A percentile compares a stretch with the other conserved stretches of the same genome.
These are phyloP conservation scores for Andrena minutula DNA, from an alignment of 2,888 invertebrate species.

Conservation along the genomic window DNA sequence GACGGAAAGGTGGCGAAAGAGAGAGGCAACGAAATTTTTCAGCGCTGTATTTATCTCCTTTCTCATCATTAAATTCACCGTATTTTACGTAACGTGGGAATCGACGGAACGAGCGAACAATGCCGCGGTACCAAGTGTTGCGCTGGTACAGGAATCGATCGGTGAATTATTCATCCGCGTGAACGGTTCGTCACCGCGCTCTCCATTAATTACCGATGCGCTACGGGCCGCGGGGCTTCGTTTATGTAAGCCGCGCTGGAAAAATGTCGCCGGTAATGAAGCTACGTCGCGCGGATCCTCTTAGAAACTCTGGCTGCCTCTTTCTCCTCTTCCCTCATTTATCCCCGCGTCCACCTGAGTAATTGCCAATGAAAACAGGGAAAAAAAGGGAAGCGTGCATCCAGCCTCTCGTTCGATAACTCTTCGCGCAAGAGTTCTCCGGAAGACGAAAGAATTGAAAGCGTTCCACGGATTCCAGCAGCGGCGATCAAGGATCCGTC, in stretches of 20 bases:
- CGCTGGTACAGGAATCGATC: constrained; percentile 59
- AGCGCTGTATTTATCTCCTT: constrained; percentile 55
- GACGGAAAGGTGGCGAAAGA: neutral
- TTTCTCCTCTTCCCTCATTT: too few relatives aligned
- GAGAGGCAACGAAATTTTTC: constrained; percentile 44
- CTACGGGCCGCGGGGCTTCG: constrained; percentile 12
- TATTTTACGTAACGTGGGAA: constrained; percentile 66
- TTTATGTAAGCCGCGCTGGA: constrained; percentile 33
- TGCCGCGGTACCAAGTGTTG: constrained; percentile 53
- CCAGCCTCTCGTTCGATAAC: constrained; percentile 9
- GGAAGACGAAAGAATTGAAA: neutral
- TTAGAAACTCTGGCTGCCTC: neutral
- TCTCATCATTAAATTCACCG: constrained; percentile 64
- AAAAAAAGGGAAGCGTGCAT: too few relatives aligned
- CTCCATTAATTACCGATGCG: constrained; percentile 62
- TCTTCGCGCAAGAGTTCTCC: neutral
- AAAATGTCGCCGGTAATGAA: constrained; percentile 32
- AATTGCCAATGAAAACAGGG: too few relatives aligned
- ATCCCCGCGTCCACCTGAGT: too few relatives aligned
- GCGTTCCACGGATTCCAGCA: constrained; percentile 7
- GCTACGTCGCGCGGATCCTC: constrained; percentile 6
- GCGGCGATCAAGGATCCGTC: constrained; percentile 8
- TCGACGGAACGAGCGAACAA: constrained; percentile 51
- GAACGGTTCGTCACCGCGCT: constrained; percentile 61
- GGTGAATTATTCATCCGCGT: constrained; percentile 65